Evolutionary conservation across 2,888 invertebrate species (phyloP).

Genomic region (Geotrupes spiniger): DNA sequence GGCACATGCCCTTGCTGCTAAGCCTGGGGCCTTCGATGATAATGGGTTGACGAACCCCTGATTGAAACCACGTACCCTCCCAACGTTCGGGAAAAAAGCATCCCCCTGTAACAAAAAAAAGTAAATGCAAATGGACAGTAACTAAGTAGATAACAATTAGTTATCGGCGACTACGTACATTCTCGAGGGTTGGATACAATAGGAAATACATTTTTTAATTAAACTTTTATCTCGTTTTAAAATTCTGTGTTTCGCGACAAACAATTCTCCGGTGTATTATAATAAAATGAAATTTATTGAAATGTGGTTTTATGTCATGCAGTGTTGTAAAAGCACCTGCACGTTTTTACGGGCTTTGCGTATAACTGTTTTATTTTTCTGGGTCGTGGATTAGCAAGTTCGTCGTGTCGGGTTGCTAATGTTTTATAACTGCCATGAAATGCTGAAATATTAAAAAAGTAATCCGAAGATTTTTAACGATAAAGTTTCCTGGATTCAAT

Average conservation of each 20-base stretch:
- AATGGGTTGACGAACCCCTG: constrained; percentile 82
- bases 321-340: no score
- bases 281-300: not conserved
- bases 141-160: constrained; percentile 18
- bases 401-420: no score
- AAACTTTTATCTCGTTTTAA: constrained; percentile 11
- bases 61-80: constrained; percentile 90
- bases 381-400: no score
- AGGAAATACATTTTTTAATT: constrained; percentile 12
- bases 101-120: constrained; percentile 55
- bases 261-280: constrained; percentile 1
- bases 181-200: constrained; percentile 7
- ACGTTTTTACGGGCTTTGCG: no score
- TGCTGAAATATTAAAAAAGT: no score
- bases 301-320: no score
- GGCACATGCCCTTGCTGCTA: constrained; percentile 82
- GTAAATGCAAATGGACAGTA: constrained; percentile 18
- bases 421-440: no score
- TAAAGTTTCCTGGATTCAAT: no score
- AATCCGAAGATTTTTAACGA: no score
- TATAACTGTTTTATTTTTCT: no score
- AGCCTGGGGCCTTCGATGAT: constrained; percentile 77
- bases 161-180: constrained; percentile 14
- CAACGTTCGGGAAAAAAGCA: constrained; percentile 81
- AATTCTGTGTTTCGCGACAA: constrained; percentile 1